Conservation (phyloP, 2,113 vertebrate genomes). For the Elgaria multicarinata region DNA sequence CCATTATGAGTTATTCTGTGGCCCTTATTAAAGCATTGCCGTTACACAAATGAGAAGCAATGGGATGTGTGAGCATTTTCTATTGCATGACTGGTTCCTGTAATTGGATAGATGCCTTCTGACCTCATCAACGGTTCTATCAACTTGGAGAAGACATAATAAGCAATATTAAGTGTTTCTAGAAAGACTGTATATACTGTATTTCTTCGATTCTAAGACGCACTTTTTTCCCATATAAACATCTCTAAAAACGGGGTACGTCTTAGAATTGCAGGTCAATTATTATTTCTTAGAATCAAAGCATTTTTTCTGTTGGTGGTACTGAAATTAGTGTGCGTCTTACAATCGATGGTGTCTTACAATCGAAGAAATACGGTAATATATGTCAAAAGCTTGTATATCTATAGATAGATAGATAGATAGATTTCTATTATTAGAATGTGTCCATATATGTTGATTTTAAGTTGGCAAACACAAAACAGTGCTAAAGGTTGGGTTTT, state of each 20-base stretch:
- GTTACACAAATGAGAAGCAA: slow-evolving; percentile 5
- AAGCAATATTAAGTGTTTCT: neutral
- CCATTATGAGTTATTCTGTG: neutral
- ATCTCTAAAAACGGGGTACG: too few relatives aligned
- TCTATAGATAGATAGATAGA: neutral
- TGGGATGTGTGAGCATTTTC: neutral
- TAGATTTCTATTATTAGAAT: neutral
- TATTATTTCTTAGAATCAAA: too few relatives aligned
- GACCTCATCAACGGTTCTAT: neutral
- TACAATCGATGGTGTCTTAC: too few relatives aligned
- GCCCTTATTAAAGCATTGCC: neutral
- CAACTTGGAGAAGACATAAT: slow-evolving; percentile 14
- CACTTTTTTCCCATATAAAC: too few relatives aligned
- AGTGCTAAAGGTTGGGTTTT: neutral
- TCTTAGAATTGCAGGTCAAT: too few relatives aligned
- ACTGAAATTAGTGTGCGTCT: too few relatives aligned
- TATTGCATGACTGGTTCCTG: neutral
- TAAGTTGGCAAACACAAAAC: neutral
- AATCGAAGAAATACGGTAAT: neutral
- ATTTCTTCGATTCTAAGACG: too few relatives aligned
- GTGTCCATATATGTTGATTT: neutral
- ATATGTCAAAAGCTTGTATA: neutral
- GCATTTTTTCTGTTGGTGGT: too few relatives aligned
- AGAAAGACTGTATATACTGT: neutral
- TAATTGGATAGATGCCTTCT: neutral